These are phyloP conservation scores for Piaya cayana DNA, from an alignment of 2,113 vertebrate species.

Conservation along the genomic window DNA sequence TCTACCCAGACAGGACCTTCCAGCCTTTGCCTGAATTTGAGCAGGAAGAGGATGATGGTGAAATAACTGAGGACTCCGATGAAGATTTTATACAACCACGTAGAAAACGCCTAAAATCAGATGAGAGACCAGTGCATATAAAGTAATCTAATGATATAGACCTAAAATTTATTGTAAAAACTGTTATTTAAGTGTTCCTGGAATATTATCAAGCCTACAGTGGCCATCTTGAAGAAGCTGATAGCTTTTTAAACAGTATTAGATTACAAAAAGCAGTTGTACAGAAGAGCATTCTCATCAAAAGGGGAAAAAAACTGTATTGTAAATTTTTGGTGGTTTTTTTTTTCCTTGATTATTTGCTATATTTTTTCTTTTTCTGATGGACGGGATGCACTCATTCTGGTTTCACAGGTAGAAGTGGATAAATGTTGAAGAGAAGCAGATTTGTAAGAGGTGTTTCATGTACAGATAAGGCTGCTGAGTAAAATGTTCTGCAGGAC, in stretches of 20 bases:
- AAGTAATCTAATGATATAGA: conserved; percentile 83
- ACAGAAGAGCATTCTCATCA: conserved; percentile 78
- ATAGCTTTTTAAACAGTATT: conserved; percentile 83
- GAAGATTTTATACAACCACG: conserved; percentile 94
- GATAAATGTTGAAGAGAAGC: conserved; percentile 52
- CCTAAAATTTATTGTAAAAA: conserved; percentile 76
- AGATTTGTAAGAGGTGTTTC: conserved; percentile 38
- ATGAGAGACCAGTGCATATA: conserved; percentile 93
- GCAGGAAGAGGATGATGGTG: conserved; percentile 84
- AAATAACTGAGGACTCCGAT: conserved; percentile 92
- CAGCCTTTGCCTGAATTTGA: conserved; percentile 86
- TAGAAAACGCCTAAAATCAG: conserved; percentile 96
- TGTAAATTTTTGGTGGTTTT: conserved; percentile 47
- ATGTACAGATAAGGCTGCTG: conserved; percentile 21
- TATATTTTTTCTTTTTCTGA: conserved; percentile 46
- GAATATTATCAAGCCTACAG: conserved; percentile 76
- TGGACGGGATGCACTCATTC: conserved; percentile 20
- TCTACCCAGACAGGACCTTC: conserved; percentile 94
- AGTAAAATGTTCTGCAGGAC: conserved; percentile 35
- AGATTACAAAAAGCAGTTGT: conserved; percentile 77
- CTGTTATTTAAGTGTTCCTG: conserved; percentile 84
- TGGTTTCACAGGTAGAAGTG: conserved; percentile 52
- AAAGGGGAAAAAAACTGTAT: conserved; percentile 66
- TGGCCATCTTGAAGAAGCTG: conserved; percentile 80
- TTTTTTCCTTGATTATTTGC: conserved; percentile 18